Conservation (phyloP, 1,140 invertebrate species). For the Tetramorium alpestre region DNA sequence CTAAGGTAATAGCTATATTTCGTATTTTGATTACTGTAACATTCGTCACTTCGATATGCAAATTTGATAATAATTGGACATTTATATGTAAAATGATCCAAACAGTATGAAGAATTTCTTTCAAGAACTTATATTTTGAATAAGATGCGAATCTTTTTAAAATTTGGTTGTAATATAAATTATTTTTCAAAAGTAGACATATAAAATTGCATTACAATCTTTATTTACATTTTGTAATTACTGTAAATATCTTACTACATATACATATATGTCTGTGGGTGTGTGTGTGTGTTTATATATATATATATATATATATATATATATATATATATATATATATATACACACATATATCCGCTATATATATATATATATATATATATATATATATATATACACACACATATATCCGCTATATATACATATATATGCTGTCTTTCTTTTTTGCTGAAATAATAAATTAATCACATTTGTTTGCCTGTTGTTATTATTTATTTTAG, state of each 20-base stretch:
- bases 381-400: no score
- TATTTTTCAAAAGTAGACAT: not conserved
- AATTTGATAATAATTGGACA: constrained; percentile 8
- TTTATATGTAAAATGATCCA: not conserved
- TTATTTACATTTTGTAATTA: not conserved
- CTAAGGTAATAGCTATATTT: constrained; percentile 86
- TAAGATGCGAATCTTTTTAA: constrained; percentile 8
- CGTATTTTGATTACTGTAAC: not conserved
- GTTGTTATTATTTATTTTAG: constrained; percentile 14
- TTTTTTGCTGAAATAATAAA: not conserved
- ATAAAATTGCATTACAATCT: not conserved
- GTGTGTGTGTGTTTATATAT: no score
- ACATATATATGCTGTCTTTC: not conserved
- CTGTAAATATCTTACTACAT: not conserved
- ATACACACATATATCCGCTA: no score
- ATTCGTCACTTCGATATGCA: not conserved
- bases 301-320: no score
- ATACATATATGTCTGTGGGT: no score
- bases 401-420: no score
- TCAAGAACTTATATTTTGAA: not conserved
- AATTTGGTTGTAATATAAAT: constrained; percentile 6
- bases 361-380: no score
- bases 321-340: no score
- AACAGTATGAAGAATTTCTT: not conserved
- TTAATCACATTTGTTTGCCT: not conserved